Percentiles rank a stretch among this genome's conserved stretches.
Conservation (phyloP, 2,888 invertebrate genomes). For the Trichopoda pennipes region DNA sequence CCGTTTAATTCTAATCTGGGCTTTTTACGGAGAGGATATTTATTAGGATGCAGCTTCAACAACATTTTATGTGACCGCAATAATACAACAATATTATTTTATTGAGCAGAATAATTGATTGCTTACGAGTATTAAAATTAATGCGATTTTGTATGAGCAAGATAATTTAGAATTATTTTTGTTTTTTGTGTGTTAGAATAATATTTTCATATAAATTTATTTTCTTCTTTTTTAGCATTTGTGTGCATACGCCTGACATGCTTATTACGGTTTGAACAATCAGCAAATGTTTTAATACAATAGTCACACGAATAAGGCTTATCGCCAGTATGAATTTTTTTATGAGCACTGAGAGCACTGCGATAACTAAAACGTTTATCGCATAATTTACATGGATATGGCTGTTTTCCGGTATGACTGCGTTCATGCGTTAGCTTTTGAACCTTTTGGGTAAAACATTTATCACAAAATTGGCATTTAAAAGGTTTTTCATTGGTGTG, state of each 20-base stretch:
- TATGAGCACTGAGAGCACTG: conserved; percentile 88
- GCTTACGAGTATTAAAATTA: neutral
- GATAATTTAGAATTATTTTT: neutral
- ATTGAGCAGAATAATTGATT: conserved; percentile 14
- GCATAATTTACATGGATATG: conserved; percentile 88
- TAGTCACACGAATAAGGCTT: conserved; percentile 88
- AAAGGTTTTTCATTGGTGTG: conserved; percentile 84
- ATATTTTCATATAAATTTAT: conserved; percentile 3
- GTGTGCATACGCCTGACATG: conserved; percentile 83
- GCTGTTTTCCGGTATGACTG: conserved; percentile 90
- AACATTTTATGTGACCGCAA: no score
- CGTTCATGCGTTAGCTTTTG: conserved; percentile 88
- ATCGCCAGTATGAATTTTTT: conserved; percentile 87
- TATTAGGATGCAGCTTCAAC: no score
- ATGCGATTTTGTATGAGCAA: neutral
- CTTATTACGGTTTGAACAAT: conserved; percentile 92
- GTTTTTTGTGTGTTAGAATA: neutral
- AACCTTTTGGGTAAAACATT: conserved; percentile 85
- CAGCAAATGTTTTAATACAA: conserved; percentile 88
- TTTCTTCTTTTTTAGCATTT: neutral
- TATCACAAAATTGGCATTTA: conserved; percentile 84
- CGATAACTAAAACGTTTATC: conserved; percentile 89
- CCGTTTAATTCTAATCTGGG: no score
- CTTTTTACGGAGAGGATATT: no score
- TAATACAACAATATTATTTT: neutral